phyloP scores from a whole-genome alignment of 2,797 vertebrate species.

The Bovichtus variegatus region DNA sequence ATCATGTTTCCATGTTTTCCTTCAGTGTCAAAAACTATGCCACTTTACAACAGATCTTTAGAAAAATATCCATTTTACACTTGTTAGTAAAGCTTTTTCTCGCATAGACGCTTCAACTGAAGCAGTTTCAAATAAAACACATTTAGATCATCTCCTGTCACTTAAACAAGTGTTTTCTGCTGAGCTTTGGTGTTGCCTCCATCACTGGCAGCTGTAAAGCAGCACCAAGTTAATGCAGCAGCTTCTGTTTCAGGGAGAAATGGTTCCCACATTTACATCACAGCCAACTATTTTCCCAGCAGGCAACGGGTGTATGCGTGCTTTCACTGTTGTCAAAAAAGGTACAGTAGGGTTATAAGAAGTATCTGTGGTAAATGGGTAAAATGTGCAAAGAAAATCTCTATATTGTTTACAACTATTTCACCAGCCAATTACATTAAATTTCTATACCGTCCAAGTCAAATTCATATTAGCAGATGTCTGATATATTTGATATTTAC shows the following conservation, averaged over 20 bases:
- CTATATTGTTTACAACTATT: too few relatives aligned
- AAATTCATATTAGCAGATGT: background rate
- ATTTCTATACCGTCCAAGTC: background rate
- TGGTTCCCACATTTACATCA: background rate
- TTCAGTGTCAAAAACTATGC: background rate
- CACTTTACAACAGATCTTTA: constrained; percentile 16
- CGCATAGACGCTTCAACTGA: constrained; percentile 6
- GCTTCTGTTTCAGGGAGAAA: background rate
- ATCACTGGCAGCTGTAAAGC: background rate
- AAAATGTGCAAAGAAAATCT: background rate
- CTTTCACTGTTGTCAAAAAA: background rate
- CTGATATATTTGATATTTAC: background rate
- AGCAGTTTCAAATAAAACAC: background rate
- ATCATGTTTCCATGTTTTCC: background rate
- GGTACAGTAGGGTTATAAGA: background rate
- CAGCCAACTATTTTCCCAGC: background rate
- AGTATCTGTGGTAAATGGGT: background rate
- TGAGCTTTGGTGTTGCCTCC: background rate
- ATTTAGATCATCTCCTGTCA: constrained; percentile 5
- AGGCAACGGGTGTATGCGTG: background rate
- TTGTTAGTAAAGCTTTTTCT: constrained; percentile 53
- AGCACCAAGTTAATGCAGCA: constrained; percentile 7
- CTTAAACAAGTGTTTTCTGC: background rate
- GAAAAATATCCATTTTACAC: constrained; percentile 43
- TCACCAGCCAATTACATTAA: too few relatives aligned